Evolutionary conservation across 2,888 invertebrate genomes (phyloP), one percentile per base, ranked within the genome.

Genomic region (Andrena minutula): DNA sequence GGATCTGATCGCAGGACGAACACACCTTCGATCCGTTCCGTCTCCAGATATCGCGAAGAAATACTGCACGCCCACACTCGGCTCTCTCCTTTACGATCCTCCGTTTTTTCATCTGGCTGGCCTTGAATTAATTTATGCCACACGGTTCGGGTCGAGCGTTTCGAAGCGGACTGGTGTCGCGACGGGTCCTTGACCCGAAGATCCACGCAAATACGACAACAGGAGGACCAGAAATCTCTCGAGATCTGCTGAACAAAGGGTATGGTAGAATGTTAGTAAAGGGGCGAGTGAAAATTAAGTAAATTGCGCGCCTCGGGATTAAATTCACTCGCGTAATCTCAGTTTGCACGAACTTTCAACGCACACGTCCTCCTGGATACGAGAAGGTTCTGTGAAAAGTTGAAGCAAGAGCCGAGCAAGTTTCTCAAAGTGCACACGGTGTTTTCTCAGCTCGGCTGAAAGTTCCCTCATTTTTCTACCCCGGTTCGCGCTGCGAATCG

Each of bases 81-180:
- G 7, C 6, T 47, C 28, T 8, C n/a, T 49, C 66, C 53, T 73
- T 65, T 32, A 51, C 47, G 63, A 20, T 61, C 56, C 30, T 51
- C 20, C 51, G 26, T 64, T 73, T 74, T 64, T 77, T 28, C 60
- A 53, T 20, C 51, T n/a, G 60, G 56, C 32, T 60, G 80, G 69
- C 82, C 82, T 82, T 79, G 80, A 53, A 73, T 82, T 73, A 74
- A 71, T 82, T 82, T 82, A 66, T 75, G 35, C 71, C 70, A 32
- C 58, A 32, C 32, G 60, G 23, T 49, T 41, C 71, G 30, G 63
- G 64, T 12, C 61, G 53, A 58, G 66, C 65, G 53, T 61, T 65
- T 61, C 47, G 16, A 64, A 53, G 53, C 26, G 32, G 26, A 16
- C 70, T 4, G 47, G 28, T 64, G 53, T 30, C 70, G 60, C 28